A percentile compares a stretch with the other conserved stretches of the same genome.
Conservation (phyloP, 92 coral and sea anemone genomes). For the Virgularia gustaviana region DNA sequence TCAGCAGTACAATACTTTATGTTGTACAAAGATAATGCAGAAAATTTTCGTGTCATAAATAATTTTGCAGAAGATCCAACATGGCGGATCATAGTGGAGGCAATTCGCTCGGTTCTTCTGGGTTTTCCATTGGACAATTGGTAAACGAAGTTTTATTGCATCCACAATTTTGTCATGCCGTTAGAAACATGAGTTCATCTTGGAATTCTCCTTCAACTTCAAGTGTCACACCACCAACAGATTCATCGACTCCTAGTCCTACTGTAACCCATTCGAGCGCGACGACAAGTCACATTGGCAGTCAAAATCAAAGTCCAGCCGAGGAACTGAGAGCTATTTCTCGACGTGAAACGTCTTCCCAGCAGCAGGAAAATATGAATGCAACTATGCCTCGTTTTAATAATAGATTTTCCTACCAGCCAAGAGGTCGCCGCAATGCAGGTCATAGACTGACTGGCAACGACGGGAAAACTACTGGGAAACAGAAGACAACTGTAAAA, state of each 20-base stretch:
- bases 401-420: constrained; percentile 29
- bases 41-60: too few species aligned
- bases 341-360: constrained; percentile 38
- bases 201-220: not conserved
- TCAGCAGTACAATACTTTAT: too few species aligned
- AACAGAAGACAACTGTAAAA: constrained; percentile 22
- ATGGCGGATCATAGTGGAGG: too few species aligned
- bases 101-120: too few species aligned
- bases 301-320: constrained; percentile 16
- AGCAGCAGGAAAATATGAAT: constrained; percentile 29
- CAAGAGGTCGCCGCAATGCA: constrained; percentile 39
- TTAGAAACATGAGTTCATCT: constrained; percentile 10
- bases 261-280: not conserved
- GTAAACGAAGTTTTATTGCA: constrained; percentile 12
- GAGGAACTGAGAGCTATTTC: constrained; percentile 41
- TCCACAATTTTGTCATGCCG: constrained; percentile 3
- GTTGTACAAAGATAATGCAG: too few species aligned
- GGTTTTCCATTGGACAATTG: constrained; percentile 7
- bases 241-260: not conserved
- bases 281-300: not conserved
- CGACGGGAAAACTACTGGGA: not conserved
- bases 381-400: constrained; percentile 32
- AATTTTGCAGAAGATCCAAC: too few species aligned
- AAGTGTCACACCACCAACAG: not conserved
- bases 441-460: not conserved